phyloP scores from a whole-genome alignment of 2,888 invertebrate genomes.

The Neoitamus cyanurus region DNA sequence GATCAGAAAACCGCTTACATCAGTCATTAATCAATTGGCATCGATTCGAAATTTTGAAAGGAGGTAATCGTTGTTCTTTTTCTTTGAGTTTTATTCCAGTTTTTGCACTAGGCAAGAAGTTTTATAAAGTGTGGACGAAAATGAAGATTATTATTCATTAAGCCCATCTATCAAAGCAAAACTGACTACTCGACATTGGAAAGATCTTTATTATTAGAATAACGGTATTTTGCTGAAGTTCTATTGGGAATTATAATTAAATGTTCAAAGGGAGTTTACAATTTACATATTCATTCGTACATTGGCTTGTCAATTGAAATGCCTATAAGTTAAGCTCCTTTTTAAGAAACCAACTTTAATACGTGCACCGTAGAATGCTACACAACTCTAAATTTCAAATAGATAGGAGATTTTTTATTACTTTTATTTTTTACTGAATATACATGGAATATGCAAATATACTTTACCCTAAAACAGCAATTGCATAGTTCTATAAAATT shows the following conservation, averaged over 20 bases:
- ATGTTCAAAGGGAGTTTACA: background rate
- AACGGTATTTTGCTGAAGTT: too few relatives aligned
- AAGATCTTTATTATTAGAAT: too few relatives aligned
- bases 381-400: too few relatives aligned
- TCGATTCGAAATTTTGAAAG: conserved; percentile 19
- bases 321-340: too few relatives aligned
- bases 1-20: conserved; percentile 39
- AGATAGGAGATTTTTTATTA: too few relatives aligned
- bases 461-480: too few relatives aligned
- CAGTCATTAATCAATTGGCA: conserved; percentile 42
- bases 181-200: background rate
- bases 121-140: background rate
- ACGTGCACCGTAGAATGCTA: too few relatives aligned
- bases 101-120: background rate
- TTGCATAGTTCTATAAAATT: too few relatives aligned
- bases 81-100: background rate
- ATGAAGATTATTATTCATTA: background rate
- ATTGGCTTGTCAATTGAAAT: too few relatives aligned
- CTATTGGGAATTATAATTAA: background rate
- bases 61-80: background rate
- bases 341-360: too few relatives aligned
- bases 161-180: conserved; percentile 3
- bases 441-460: too few relatives aligned
- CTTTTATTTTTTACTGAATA: too few relatives aligned
- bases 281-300: background rate